A percentile compares a stretch with the other conserved stretches of the same genome.
These are phyloP conservation scores for Pangasianodon gigas DNA, from an alignment of 2,113 vertebrate genomes.

Conservation along the genomic window DNA sequence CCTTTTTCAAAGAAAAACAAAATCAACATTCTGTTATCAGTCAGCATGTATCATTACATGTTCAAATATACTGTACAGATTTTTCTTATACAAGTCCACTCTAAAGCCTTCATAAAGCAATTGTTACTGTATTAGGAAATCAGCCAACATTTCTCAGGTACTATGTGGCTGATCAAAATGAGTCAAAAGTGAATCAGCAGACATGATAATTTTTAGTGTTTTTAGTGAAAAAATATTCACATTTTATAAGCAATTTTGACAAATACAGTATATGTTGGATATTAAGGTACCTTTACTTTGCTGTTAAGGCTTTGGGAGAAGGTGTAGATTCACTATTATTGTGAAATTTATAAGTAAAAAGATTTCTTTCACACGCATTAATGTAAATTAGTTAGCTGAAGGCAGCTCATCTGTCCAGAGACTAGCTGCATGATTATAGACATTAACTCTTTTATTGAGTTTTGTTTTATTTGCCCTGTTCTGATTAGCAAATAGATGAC, in stretches of 20 bases:
- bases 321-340: not conserved
- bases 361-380: too few relatives aligned
- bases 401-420: too few relatives aligned
- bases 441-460: not conserved
- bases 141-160: slow-evolving; percentile 8
- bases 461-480: not conserved
- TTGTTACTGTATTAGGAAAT: not conserved
- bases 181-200: not conserved
- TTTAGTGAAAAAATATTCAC: not conserved
- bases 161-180: not conserved
- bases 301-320: slow-evolving; percentile 4
- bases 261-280: not conserved
- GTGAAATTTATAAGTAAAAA: not conserved
- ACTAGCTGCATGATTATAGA: not conserved
- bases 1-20: not conserved
- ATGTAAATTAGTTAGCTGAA: too few relatives aligned
- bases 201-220: not conserved
- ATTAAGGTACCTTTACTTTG: not conserved
- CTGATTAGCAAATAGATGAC: not conserved
- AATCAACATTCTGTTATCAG: slow-evolving; percentile 31
- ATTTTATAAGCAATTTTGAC: not conserved
- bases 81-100: not conserved
- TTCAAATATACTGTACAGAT: not conserved
- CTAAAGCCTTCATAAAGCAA: not conserved
- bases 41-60: slow-evolving; percentile 26